phyloP scores from a whole-genome alignment of 1,140 invertebrate species.

The Tetramorium simillimum region DNA sequence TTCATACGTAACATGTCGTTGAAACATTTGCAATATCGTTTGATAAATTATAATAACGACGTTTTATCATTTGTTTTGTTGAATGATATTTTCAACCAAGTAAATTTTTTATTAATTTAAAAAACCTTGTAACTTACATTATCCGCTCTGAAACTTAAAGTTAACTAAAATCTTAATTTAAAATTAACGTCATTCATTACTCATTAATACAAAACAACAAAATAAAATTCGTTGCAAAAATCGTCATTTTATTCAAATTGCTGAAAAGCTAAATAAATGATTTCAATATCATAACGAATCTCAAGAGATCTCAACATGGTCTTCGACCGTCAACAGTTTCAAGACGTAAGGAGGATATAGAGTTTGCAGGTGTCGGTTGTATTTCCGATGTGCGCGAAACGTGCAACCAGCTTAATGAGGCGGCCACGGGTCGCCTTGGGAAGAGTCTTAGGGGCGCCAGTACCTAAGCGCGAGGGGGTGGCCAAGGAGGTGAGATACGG shows the following conservation, averaged over 20 bases:
- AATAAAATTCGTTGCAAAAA: background rate
- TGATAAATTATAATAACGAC: background rate
- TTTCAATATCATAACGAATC: background rate
- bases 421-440: conserved; percentile 42
- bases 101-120: background rate
- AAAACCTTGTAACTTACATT: background rate
- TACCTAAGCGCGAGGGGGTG: conserved; percentile 12
- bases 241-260: background rate
- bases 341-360: background rate
- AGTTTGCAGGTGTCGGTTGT: conserved; percentile 22
- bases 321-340: background rate
- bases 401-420: conserved; percentile 62
- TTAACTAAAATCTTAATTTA: background rate
- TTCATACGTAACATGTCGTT: background rate
- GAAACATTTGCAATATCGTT: no score
- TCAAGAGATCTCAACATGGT: background rate
- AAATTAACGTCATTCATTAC: no score
- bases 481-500: conserved; percentile 61
- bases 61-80: background rate
- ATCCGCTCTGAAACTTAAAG: background rate
- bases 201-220: no score
- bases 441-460: conserved; percentile 27
- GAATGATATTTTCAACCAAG: background rate
- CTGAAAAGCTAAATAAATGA: background rate
- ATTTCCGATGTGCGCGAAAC: conserved; percentile 27